Conservation (phyloP, 2,888 invertebrate genomes). For the Lymantria monacha region DNA sequence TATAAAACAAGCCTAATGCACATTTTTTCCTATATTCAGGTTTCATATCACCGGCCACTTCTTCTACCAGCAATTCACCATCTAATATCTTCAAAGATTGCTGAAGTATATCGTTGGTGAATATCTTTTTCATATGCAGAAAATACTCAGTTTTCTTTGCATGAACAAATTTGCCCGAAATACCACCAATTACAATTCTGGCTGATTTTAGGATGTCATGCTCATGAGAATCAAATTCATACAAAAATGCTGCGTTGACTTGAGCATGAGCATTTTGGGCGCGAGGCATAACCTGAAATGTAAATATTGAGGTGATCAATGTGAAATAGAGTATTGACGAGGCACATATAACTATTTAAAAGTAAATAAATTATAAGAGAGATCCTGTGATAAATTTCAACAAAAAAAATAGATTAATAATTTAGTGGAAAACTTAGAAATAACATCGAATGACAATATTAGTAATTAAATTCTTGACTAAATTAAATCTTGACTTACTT, state of each 20-base stretch:
- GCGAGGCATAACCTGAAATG: constrained; percentile 85
- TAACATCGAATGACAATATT: too few species aligned
- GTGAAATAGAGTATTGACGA: too few species aligned
- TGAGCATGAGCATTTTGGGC: constrained; percentile 89
- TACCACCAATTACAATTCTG: constrained; percentile 83
- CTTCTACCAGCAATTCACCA: constrained; percentile 69
- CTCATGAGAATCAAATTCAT: constrained; percentile 69
- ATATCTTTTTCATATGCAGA: constrained; percentile 54
- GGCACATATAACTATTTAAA: too few species aligned
- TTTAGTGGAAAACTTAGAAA: too few species aligned
- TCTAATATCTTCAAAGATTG: constrained; percentile 79
- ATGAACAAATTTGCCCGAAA: constrained; percentile 77
- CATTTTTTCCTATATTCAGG: constrained; percentile 82
- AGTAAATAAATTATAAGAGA: too few species aligned
- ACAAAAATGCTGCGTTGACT: constrained; percentile 88
- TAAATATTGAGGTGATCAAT: background rate
- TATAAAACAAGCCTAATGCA: constrained; percentile 85
- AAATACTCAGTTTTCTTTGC: constrained; percentile 83
- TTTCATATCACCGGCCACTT: constrained; percentile 80
- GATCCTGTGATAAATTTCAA: too few species aligned
- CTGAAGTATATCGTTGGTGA: constrained; percentile 71
- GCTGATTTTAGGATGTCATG: constrained; percentile 62
- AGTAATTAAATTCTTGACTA: too few species aligned
- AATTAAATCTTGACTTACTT: constrained; percentile 31
- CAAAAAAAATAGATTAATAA: too few species aligned